Base-by-base conservation (phyloP, 1,140 invertebrate species). In the Anastrepha ludens region DNA sequence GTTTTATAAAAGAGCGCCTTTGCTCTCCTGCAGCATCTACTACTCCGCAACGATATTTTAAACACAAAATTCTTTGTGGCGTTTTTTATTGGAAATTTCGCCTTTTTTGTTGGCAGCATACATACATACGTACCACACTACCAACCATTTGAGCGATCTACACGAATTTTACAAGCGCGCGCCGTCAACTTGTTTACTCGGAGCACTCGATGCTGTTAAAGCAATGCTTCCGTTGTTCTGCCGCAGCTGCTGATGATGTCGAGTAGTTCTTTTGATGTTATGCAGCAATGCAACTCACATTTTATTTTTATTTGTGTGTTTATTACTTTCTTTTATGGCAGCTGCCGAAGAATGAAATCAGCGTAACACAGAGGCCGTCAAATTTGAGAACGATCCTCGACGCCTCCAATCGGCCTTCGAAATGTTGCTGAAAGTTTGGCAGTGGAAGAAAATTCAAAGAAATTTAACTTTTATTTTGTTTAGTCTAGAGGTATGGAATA, bases 141-240 rank as follows among this genome's bases (percentile, higher is more conserved):
- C 29, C 29, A 29, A 29, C 29, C 29, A 29, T 29, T 29, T 29
- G 29, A 74, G 9, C n/a, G 47, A 81, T 81, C 47, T 55, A 9
- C 15, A 55, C 17, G 17, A 20, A 81, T 58, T 15, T 50, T 74
- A n/a, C 1, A 29, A 29, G 29, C 41, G 41, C 65, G 70, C 41
- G 44, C 15, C 70, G 15, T 64, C 70, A 11, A 74, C 67, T 47
- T 74, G 70, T 74, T 74, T 47, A 74, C 70, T 74, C 55, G 17
- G n/a, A 20, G 74, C 74, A 20, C 17, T 81, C 74, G n/a, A 0
- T 81, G 74, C 47, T 81, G 74, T 8, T 81, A n/a, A 81, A 55
- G 74, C 44, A 81, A 81, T 81, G 74, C 47, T 81, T 81, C 74
- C 74, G 74, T 13, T 81, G 3, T 55, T 74, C 67, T 74, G 13